Base-by-base conservation (phyloP, 2,888 invertebrate genomes). In the Papilio gigon region DNA sequence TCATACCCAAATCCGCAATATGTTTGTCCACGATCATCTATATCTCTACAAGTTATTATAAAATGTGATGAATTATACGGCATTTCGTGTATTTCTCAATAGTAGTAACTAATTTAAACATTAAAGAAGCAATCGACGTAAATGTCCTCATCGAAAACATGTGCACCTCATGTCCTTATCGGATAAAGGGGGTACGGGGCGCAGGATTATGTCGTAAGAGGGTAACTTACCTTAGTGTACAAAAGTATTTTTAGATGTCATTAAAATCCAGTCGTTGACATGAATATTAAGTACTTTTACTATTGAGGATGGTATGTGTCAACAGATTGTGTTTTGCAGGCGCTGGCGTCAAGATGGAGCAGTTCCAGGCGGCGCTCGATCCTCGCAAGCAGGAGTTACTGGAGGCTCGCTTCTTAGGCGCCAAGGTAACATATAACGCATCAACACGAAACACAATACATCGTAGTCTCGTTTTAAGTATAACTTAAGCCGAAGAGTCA, bases 351-450 rank as follows among this genome's bases (percentile, higher is more conserved):
- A 96, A 96, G 95, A 97, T 98, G 97, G 97, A 98, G 95, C 97
- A 97, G 93, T 97, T 97, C 95, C 97, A 97, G 94, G 95, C 97
- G 93, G 96, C 96, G 94, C 95, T 99, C 93, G 98, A 99, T 94
- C 98, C 98, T 92, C 95, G 98, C 92, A 99, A 98, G 94, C 98
- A 98, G 94, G 98, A 99, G 95, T 95, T 99, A 91, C 95, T 99
- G 92, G 99, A 99, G 94, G 98, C 98, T 87, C 96, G 99, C 92
- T 98, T 98, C 94, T 95, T 98, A 91, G 98, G 98, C 93, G 96
- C 96, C 93, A 95, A 97, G 97, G 97, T 98, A 92, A 95, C 97
- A 95, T 72, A 20, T 72, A 20, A 27, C 17, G 33, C 22, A 62
- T 40, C 25, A 62, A 44, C 2, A 12, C 14, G 14, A 25, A n/a